These are phyloP conservation scores for Sorex araneus DNA, from an alignment of 2,113 vertebrate genomes.

Conservation along the genomic window DNA sequence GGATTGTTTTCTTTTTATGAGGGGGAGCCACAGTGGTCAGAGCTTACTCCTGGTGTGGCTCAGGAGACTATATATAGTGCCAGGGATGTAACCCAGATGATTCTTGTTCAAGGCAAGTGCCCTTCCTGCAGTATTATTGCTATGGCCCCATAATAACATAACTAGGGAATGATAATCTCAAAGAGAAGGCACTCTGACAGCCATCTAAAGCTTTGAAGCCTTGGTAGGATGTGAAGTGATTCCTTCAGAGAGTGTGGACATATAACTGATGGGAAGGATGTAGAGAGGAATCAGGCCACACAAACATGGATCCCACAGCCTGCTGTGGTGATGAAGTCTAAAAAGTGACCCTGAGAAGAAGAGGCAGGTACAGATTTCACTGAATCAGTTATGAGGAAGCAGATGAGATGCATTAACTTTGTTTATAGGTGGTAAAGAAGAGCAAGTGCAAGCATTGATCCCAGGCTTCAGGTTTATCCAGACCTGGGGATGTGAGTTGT, in stretches of 20 bases:
- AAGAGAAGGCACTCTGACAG: background rate
- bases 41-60: too few species aligned
- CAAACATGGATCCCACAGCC: background rate
- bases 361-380: background rate
- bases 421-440: background rate
- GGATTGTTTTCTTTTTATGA: too few species aligned
- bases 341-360: too few species aligned
- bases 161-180: too few species aligned
- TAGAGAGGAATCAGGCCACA: accelerated
- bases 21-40: too few species aligned
- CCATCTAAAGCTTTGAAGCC: background rate
- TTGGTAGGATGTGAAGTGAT: background rate
- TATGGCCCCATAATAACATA: too few species aligned
- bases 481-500: background rate
- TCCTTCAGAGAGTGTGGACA: background rate
- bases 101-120: too few species aligned
- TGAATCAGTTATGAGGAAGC: background rate
- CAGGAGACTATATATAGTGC: too few species aligned
- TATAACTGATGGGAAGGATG: background rate
- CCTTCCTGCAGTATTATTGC: too few species aligned
- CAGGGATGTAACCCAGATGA: too few species aligned
- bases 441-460: background rate
- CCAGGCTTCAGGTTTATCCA: background rate
- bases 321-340: background rate
- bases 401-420: too few species aligned